Base-by-base conservation (phyloP, 2,888 invertebrate genomes). In the Germaria angustata region DNA sequence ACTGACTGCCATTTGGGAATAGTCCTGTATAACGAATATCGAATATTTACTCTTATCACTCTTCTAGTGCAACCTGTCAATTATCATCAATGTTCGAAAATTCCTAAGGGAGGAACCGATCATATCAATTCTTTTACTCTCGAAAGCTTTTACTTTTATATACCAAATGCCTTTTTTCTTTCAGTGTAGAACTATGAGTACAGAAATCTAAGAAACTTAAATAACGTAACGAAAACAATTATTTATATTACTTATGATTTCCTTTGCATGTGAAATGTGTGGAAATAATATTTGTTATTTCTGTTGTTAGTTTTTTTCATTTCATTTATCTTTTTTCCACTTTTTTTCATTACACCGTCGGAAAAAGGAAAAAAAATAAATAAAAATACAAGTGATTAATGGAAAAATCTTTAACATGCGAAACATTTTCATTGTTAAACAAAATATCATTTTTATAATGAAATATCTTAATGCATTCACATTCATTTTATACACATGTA, bases 261-360 rank as follows among this genome's bases (percentile, higher is more conserved):
- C 82, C 82, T 82, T 82, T 82, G 82, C 82, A 82, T 82, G 82
- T 82, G 71, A 82, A 82, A 82, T 82, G 82, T 82, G 79, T 82
- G 71, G 79, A 69, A 82, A 79, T 82, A 79, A 79, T 79, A 79
- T 79, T 82, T 79, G 61, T 36, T 69, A 69, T 63, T 68, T 44
- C 59, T 77, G 76, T 68, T 77, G 68, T 77, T 77, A 75, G 24
- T 71, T 69, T 78, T 36, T 76, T 57, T 41, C 59, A 72, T 79
- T 79, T 79, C 66, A 79, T 79, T 79, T 79, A 72, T 59, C 28
- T 72, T 44, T 77, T 55, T 65, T 44, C 46, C 28, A 59, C 15
- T 22, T 66, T 39, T 59, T 68, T 51, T n/a, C 13, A 51, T 41
- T 65, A 34, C 44, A 13, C 15, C 63, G 44, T 61, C 44, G 61